Percentiles rank a stretch among this genome's conserved stretches.
Evolutionary conservation across 2,113 vertebrate species (phyloP).

Genomic region (Spilogale gracilis): DNA sequence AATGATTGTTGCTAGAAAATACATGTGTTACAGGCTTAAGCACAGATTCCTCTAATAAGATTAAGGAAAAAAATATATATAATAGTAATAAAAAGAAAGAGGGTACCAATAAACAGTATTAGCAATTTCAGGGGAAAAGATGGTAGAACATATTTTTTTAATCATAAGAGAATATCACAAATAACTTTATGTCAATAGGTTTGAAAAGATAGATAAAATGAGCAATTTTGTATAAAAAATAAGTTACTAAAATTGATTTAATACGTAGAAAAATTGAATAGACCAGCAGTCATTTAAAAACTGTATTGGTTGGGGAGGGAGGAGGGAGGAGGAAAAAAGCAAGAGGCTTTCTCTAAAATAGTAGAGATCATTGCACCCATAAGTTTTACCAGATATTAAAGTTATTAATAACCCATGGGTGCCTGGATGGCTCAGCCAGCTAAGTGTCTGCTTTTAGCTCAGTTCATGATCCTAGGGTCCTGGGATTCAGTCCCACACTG

Average conservation of each 20-base stretch:
- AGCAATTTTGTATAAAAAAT: background rate
- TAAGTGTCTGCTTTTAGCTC: background rate
- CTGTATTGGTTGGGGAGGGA: background rate
- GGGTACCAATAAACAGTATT: background rate
- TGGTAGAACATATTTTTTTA: background rate
- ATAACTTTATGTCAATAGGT: background rate
- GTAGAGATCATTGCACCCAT: background rate
- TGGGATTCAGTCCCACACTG: no score
- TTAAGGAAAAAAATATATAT: background rate
- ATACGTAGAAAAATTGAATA: constrained; percentile 9
- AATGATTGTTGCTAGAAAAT: background rate
- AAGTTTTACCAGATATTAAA: background rate
- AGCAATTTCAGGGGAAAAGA: background rate
- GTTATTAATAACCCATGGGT: background rate
- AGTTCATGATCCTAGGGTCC: no score
- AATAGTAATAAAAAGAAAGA: background rate
- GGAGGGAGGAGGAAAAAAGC: background rate
- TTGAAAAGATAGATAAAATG: background rate
- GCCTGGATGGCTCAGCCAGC: background rate
- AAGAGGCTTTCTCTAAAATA: background rate
- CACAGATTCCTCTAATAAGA: background rate
- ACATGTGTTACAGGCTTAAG: background rate
- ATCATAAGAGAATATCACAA: background rate
- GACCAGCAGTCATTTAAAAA: background rate
- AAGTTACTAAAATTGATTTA: background rate